Conservation (phyloP, 2,797 vertebrate species). For the Dendrocincla tyrannina region DNA sequence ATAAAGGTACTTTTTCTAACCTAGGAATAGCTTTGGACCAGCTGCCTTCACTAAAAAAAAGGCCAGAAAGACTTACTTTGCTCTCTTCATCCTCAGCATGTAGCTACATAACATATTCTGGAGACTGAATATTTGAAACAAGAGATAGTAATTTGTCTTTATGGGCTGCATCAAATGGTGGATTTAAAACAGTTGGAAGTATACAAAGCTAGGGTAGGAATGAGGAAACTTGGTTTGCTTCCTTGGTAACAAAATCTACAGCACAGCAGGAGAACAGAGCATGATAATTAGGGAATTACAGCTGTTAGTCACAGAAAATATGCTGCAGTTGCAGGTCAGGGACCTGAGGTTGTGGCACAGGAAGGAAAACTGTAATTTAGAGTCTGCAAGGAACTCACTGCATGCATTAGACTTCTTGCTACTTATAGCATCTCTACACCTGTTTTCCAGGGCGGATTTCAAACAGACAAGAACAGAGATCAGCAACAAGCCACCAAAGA, state of each 20-base stretch:
- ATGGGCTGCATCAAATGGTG: conserved; percentile 47
- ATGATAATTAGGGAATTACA: conserved; percentile 84
- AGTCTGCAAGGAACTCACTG: conserved; percentile 65
- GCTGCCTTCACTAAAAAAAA: neutral
- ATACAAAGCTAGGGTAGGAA: conserved; percentile 41
- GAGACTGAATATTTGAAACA: conserved; percentile 30
- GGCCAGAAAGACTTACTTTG: neutral
- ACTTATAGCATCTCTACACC: conserved; percentile 60
- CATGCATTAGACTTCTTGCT: conserved; percentile 20
- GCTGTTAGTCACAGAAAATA: conserved; percentile 85
- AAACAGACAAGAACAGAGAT: neutral
- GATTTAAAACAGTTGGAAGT: conserved; percentile 59
- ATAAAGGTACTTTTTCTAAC: neutral
- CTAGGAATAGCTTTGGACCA: neutral
- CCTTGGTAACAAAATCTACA: conserved; percentile 78
- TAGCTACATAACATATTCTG: neutral
- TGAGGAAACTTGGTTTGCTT: conserved; percentile 45
- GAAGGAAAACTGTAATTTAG: conserved; percentile 85
- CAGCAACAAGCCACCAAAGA: neutral
- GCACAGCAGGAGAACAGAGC: conserved; percentile 78
- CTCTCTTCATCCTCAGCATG: neutral
- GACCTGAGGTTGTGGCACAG: conserved; percentile 78
- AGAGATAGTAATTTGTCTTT: conserved; percentile 27
- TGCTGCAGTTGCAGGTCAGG: conserved; percentile 81
- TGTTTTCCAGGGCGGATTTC: conserved; percentile 55